Evolutionary conservation across 1,140 invertebrate genomes (phyloP), one percentile per base, ranked within the genome.

Genomic region (Hyposmocoma kahamanoa): DNA sequence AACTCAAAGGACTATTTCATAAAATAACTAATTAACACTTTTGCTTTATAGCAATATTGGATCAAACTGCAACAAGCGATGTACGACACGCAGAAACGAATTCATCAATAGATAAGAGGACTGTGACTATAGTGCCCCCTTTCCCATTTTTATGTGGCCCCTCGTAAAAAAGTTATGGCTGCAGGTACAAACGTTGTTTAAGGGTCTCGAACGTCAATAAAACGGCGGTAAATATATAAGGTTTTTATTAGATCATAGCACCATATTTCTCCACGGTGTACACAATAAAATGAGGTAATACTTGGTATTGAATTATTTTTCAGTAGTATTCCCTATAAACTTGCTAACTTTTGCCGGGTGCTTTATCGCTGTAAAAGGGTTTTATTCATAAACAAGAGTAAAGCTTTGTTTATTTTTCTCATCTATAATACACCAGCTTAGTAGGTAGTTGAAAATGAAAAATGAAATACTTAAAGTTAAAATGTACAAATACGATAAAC

Each of bases 161-260:
- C 50, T 60, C 63, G 53, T 69, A 72, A 72, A 63, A 69, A 57
- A 44, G 49, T 72, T 67, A 72, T 52, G 47, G 53, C 61, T 20
- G 3, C 50, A 48, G 56, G 67, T 62, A 62, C 59, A 55, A 62
- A 47, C 56, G 48, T 13, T 22, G 20, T 52, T 55, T 51, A 47
- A 57, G 41, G 41, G 41, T 34, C 38, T 48, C 42, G 42, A 32
- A 38, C 22, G 47, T 36, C 46, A 53, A 58, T 58, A 58, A 58
- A 55, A 46, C 38, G 24, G 10, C 21, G 36, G 51, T 45, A 49
- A 58, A 53, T 56, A 53, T 49, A 49, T 52, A 45, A 42, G 10
- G 54, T 60, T 60, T 48, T 56, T 56, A 65, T 65, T 65, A 28
- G 50, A 49, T 50, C 50, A 58, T 47, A 30, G 47, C 39, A 24